phyloP scores from a whole-genome alignment of 2,113 vertebrate genomes.

The Microtus ochrogaster region DNA sequence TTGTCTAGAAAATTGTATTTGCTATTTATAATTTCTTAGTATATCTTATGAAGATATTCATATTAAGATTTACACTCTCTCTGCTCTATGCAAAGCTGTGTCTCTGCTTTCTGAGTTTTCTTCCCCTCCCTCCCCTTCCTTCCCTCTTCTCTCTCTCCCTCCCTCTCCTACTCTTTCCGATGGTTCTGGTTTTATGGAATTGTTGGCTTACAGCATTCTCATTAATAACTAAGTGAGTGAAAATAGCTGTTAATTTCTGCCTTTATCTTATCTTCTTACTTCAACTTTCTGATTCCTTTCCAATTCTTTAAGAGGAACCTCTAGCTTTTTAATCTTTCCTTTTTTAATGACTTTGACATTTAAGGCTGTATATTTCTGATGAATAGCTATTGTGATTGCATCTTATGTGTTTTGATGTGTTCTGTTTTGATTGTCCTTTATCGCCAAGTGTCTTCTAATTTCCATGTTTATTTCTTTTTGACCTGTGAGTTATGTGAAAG shows the following conservation, averaged over 20 bases:
- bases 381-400: neutral
- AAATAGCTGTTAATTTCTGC: conserved; percentile 38
- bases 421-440: conserved; percentile 31
- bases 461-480: conserved; percentile 46
- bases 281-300: conserved; percentile 2
- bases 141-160: neutral
- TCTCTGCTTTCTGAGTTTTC: neutral
- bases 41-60: conserved; percentile 24
- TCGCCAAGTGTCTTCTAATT: conserved; percentile 45
- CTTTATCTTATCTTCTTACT: conserved; percentile 5
- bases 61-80: conserved; percentile 34
- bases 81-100: neutral
- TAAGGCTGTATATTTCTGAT: neutral
- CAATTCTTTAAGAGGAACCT: neutral
- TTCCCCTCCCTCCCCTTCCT: neutral
- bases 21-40: conserved; percentile 39
- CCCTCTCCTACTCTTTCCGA: neutral
- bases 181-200: neutral
- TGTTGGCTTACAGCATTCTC: neutral
- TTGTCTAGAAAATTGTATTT: conserved; percentile 38
- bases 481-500: conserved; percentile 38
- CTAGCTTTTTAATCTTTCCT: conserved; percentile 21
- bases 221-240: neutral
- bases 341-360: conserved; percentile 1
- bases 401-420: neutral